Base-by-base conservation (phyloP, 2,113 vertebrate genomes). In the Ptychochromis oligacanthus region DNA sequence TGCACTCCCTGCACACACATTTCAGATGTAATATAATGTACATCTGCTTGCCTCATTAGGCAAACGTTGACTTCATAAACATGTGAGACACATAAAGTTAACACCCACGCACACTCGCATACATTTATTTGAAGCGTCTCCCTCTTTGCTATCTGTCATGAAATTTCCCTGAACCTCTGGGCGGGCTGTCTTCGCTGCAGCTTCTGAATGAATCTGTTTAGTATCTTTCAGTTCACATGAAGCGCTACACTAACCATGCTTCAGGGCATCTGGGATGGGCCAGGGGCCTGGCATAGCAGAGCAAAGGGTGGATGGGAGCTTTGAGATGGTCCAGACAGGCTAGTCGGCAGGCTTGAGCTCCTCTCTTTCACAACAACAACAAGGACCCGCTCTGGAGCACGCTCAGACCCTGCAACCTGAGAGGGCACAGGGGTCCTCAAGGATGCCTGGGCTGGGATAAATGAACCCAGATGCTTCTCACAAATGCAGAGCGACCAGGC, bases 201-300 rank as follows among this genome's bases (percentile, higher is more conserved):
- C 97, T 98, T 96, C 97, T 97, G 97, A 96, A 97, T 96, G 95
- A 96, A 95, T 96, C 97, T 98, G 97, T 94, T 97, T 95, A 97
- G 95, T 94, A 90, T 99, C 97, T 97, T 97, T 99, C 97, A 97
- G 94, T 97, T 97, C 93, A 94, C 96, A 98, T 98, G 96, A 98
- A 96, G 95, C 93, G 90, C 91, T 96, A 97, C 95, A 94, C 92
- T 97, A 96, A 97, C 95, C 97, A 97, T 97, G 94, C 96, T 95
- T 93, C 88, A 87, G 91, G 95, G 96, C 97, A 97, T 97, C 95
- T 97, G 97, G 95, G 96, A 95, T 91, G 95, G 95, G 95, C 95
- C 43, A 83, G 59, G 92, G 93, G 94, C 93, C 96, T 88, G 94
- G 78, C 10, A 40, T 72, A 49, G 74, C 31, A 54, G 28, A 52